Base-by-base conservation (phyloP, 2,113 vertebrate genomes). In the Stigmatopora nigra region DNA sequence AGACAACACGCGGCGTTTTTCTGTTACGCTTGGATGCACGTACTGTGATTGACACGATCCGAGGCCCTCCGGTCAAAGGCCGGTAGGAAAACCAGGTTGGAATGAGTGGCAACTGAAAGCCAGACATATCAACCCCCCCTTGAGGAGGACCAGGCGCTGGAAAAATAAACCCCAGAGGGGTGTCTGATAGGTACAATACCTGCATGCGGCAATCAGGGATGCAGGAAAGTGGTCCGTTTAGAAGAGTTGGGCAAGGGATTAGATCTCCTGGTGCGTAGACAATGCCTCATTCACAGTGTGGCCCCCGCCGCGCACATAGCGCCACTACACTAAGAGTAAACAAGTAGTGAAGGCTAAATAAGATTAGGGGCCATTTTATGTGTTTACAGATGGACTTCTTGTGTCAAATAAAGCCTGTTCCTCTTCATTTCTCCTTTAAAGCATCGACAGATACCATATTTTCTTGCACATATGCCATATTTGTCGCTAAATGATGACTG, bases 271-370 rank as follows among this genome's bases (percentile, higher is more conserved):
- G 75, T 63, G 66, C 75, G 70, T 61, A 79, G 80, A 89, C 87
- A 89, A 89, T 84, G 79, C 78, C 62, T 80, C 75, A 82, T 88
- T 90, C 84, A 87, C 73, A 69, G 72, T 35, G 20, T 68, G 77
- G 75, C 76, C 68, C 73, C 73, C 73, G 36, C 73, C 73, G 36
- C 70, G 75, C 67, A 74, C 70, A 56, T 64, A 11, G 72, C 79
- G 68, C 61, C 14, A 80, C 74, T 65, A 72, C 82, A 77, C 60
- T 66, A 80, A 86, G 85, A 87, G 78, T 83, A 89, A 87, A 86
- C 81, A 88, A 82, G 76, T 76, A 64, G 25, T 72, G 69, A 64
- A 76, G 59, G 60, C 80, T 77, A 84, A 87, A 82, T 86, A 64
- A 71, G 78, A 83, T 86, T 82, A 84, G 76, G 64, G 76, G 74